Base-by-base conservation (phyloP, 1,140 invertebrate genomes). In the Agrypnia vestita region DNA sequence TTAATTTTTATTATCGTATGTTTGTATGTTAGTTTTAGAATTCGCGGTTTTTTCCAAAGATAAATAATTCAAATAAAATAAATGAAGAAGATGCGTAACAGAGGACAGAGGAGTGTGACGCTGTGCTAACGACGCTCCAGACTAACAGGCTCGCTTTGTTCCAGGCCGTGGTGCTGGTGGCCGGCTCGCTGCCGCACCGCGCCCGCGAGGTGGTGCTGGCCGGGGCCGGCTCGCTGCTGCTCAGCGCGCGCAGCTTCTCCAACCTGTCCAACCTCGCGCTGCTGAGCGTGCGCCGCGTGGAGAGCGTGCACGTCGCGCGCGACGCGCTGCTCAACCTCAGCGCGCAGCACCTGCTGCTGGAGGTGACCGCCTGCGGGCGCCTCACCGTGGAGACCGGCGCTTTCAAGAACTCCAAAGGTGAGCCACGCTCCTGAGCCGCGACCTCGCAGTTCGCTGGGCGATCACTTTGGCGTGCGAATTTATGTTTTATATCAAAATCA, bases 241-340 rank as follows among this genome's bases (percentile, higher is more conserved):
- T 56, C 9, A 17, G 13, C 12, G 80, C 69, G 55, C 55, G 47
- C 15, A 56, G 59, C 53, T 62, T 77, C 51, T 56, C 21, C 19
- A 9, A 44, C 0, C 90, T 86, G 86, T 85, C 25, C 83, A 89
- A 59, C 15, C 83, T 92, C 73, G 86, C 89, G 75, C 84, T 89
- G 9, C 86, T 92, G 0, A 85, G 86, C 49, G 86, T 92, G 12
- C 87, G 89, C 6, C 88, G 87, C 13, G 89, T 91, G 55, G 85
- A 86, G 62, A 88, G 85, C 19, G 83, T 92, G 19, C 86, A 90
- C 17, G 87, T 92, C 8, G 88, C 89, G 74, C 87, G 86, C 25
- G 88, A 91, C 80, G 89, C 91, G 10, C 92, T 92, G 81, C 87
- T 89, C 83, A 91, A 92, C 84, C 79, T 91, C 43, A 89, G 86